Percentiles rank a stretch among this genome's conserved stretches.
Evolutionary conservation across 2,888 invertebrate species (phyloP).

Genomic region (Charanyca ferruginea): DNA sequence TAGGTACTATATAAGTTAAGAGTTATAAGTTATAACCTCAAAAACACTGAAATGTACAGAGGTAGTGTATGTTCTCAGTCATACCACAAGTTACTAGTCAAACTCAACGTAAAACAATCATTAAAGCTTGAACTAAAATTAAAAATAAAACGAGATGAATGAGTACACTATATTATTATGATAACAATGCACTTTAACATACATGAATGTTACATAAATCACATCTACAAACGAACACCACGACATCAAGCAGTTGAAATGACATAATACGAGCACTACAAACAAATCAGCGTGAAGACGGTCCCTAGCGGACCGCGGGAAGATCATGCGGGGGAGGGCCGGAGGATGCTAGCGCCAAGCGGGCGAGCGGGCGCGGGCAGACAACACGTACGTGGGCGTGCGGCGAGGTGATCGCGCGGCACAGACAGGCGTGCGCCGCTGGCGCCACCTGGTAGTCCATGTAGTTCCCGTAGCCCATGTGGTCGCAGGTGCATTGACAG

Average conservation of each 20-base stretch:
- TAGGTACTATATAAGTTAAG: not conserved
- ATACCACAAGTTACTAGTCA: not conserved
- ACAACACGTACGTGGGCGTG: constrained; percentile 88
- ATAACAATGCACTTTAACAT: constrained; percentile 48
- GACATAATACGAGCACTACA: constrained; percentile 74
- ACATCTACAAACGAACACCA: constrained; percentile 56
- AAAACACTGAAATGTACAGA: too few species aligned
- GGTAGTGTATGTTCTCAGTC: not conserved
- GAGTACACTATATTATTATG: constrained; percentile 57
- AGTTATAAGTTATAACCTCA: too few species aligned
- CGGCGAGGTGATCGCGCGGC: constrained; percentile 89
- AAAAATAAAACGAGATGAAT: constrained; percentile 57
- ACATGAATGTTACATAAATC: constrained; percentile 53
- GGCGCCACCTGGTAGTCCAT: constrained; percentile 96
- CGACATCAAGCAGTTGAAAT: constrained; percentile 56
- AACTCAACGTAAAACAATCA: constrained; percentile 17
- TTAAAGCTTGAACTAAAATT: constrained; percentile 16
- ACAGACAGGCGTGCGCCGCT: constrained; percentile 88
- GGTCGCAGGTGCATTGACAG: constrained; percentile 97
- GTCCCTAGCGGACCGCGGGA: constrained; percentile 75
- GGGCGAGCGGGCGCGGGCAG: constrained; percentile 55
- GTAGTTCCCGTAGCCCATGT: constrained; percentile 98
- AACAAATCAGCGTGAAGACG: constrained; percentile 75
- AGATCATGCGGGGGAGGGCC: constrained; percentile 76
- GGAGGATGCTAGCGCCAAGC: constrained; percentile 67